These are phyloP conservation scores for Felis chaus DNA, from an alignment of 2,113 vertebrate species.

Conservation along the genomic window DNA sequence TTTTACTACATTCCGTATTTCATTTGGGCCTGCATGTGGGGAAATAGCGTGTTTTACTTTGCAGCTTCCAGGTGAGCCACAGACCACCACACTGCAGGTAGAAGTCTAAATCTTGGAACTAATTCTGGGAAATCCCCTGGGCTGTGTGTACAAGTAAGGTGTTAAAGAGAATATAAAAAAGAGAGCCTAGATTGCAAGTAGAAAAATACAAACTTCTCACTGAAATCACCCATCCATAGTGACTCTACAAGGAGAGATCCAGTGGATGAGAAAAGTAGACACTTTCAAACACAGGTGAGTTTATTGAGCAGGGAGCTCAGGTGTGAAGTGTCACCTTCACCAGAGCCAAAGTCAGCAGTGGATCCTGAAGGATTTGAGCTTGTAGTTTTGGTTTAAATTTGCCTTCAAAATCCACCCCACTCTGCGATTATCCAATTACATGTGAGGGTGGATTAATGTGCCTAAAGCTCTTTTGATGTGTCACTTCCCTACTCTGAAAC, in stretches of 20 bases:
- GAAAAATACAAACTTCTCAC: neutral
- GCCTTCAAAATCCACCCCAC: neutral
- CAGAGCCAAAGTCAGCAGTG: neutral
- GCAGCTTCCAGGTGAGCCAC: neutral
- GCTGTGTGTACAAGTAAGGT: neutral
- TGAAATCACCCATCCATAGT: neutral
- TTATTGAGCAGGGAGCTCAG: neutral
- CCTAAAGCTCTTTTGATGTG: neutral
- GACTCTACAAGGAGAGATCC: neutral
- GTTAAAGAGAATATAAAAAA: constrained; percentile 14
- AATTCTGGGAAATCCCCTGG: neutral
- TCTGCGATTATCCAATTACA: neutral
- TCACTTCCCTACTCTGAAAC: neutral
- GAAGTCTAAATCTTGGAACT: constrained; percentile 5
- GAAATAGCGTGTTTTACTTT: neutral
- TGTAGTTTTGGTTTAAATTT: constrained; percentile 8
- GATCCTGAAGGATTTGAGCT: neutral
- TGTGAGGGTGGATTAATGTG: neutral
- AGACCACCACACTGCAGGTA: neutral
- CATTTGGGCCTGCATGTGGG: neutral
- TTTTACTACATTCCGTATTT: neutral
- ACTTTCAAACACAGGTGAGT: neutral
- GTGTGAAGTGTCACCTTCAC: neutral
- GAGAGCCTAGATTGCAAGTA: neutral
- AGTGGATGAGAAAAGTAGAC: neutral